Base-by-base conservation (phyloP, 2,888 invertebrate species). In the Margaritifera margaritifera region DNA sequence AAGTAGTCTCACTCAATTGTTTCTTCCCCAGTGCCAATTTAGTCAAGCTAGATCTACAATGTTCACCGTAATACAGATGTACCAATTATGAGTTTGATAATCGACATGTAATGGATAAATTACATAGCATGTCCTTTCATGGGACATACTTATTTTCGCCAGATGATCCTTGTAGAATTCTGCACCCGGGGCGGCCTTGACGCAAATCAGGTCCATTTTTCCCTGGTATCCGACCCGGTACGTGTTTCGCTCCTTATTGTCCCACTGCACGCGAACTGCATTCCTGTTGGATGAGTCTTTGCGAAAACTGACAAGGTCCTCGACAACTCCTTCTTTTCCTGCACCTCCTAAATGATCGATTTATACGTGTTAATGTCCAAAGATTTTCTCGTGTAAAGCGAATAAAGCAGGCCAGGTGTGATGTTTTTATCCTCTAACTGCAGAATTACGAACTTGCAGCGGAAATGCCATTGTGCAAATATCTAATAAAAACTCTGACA, bases 211-310 rank as follows among this genome's bases (percentile, higher is more conserved):
- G 91, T 95, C 95, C 71, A 95, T 94, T 90, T 95, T 95, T 64
- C 95, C 95, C 88, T 95, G 95, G 87, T 95, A 95, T 0, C 95
- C 94, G 66, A 94, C 87, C 75, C 94, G 90, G 90, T 95, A 95
- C 58, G 95, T 95, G 88, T 94, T 95, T 60, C 94, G 94, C 60
- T 93, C 93, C 18, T 94, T 94, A 8, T 93, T 92, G 59, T 93
- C 91, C 95, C 95, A 96, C 15, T 93, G 93, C 8, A 96, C 95
- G 84, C 94, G 94, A 27, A 94, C 95, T 24, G 95, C 95, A 56
- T 95, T 95, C 74, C 95, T 51, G 42, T 64, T 64, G 15, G 59
- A 54, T 11, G 60, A 20, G 31, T 64, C 68, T 42, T 64, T n/a
- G 18, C 64, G 64, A 31, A 59, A 68, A 19, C 54, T 59, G 2